Base-by-base conservation (phyloP, 2,797 vertebrate species). In the Lutjanus campechanus region DNA sequence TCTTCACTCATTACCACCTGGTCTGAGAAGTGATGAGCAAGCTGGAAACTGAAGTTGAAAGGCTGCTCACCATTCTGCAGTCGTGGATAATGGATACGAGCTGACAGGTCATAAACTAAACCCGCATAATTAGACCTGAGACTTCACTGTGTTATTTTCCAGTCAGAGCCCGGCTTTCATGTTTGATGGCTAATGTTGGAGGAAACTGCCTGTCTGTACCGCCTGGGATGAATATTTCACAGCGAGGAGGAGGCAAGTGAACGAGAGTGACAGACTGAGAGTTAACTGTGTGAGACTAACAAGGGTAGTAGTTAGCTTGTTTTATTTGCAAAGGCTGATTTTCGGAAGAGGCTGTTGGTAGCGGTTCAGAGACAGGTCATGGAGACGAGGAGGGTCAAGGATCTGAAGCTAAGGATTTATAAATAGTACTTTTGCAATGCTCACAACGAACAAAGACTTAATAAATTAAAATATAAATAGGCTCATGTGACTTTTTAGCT, bases 31-130 rank as follows among this genome's bases (percentile, higher is more conserved):
- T 76, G 87, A 92, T 86, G 88, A 92, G 82, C 66, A 83, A 83
- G 81, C 84, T 91, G 82, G 76, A 90, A 85, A 84, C 76, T 75
- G 71, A 84, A 88, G 87, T 93, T 93, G 81, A 93, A 93, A 91
- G 85, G 77, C 63, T 58, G 20, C 68, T 80, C 36, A 10, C 70
- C 5, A 40, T 54, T 71, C 65, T 60, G 78, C 56, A 22, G 65
- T 46, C 8, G 67, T 22, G 69, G 82, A 90, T 93, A 90, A 94
- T 88, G 72, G 82, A 89, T 79, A 79, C 76, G 87, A 91, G 82
- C 78, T 75, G 92, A 92, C 91, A 83, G 84, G 79, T 82, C 92
- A 71, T 93, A 92, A 94, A 93, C 69, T 86, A 88, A 89, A 91
- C 53, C 86, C 73, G 83, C 80, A 84, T 93, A 91, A 95, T 94